These are phyloP conservation scores for Hypselothyrea guttata DNA, from an alignment of 2,888 invertebrate genomes.

Conservation along the genomic window DNA sequence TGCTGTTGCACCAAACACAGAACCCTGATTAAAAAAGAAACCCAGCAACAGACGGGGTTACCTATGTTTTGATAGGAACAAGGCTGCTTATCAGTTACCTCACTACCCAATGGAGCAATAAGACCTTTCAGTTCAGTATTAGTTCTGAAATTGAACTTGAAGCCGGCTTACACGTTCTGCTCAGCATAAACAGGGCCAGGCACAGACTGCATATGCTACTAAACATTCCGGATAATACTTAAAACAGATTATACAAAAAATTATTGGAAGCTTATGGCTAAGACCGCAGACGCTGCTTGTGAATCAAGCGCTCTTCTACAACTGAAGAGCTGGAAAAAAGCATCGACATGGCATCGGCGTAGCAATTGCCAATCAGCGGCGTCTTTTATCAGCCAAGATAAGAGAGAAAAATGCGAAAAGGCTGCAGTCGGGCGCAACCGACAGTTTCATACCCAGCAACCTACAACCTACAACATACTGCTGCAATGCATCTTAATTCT, in stretches of 20 bases:
- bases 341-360: constrained; percentile 19
- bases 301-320: constrained; percentile 18
- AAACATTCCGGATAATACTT: no score
- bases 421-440: no score
- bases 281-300: constrained; percentile 26
- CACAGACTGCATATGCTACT: no score
- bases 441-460: no score
- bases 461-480: no score
- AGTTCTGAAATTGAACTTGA: no score
- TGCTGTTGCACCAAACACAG: constrained; percentile 21
- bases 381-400: constrained; percentile 51
- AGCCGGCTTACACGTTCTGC: constrained; percentile 3
- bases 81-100: no score
- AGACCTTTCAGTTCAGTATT: no score
- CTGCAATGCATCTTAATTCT: no score
- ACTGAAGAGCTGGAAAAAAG: constrained; percentile 37
- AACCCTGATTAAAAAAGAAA: constrained; percentile 33
- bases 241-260: background rate
- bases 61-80: no score
- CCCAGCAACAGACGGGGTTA: background rate
- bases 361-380: constrained; percentile 63
- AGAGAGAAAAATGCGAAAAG: no score
- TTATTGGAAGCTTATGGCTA: constrained; percentile 11
- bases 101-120: no score
- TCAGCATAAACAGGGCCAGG: background rate